Evolutionary conservation across 2,797 vertebrate genomes (phyloP), one percentile per base, ranked within the genome.

Genomic region (Aplochiton taeniatus): DNA sequence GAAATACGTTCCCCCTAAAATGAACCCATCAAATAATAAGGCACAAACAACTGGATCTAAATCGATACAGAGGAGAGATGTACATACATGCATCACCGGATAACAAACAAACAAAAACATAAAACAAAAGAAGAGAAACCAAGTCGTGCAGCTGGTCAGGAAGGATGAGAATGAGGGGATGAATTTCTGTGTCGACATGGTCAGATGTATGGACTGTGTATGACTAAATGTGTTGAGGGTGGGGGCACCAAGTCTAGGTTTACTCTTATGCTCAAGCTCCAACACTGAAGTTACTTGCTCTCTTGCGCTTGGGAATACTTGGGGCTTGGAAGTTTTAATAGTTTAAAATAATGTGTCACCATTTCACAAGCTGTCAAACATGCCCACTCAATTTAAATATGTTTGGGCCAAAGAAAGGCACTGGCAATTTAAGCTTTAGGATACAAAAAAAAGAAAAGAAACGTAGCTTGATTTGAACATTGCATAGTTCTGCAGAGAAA

Each of bases 151-250:
- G 85, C 85, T 90, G 87, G 87, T 83, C 89, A 78, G 85, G 75
- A 83, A 86, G 63, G 66, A 55, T 88, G 52, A 63, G 92, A 89
- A 93, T 94, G 93, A 94, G 84, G 87, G 83, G 61, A 88, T 95
- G 95, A 96, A 97, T 97, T 97, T 97, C 96, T 96, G 95, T 95
- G 95, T 96, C 95, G 90, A 93, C 89, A 90, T 91, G 87, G 83
- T 83, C 90, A 90, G 89, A 77, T 90, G 89, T 92, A 93, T 94
- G 94, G 85, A 61, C 46, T 44, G 54, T 74, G 43, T 60, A 73
- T 77, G 81, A 69, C 77, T 88, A 72, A 66, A 17, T 79, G 77
- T 85, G 79, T 69, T 69, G 81, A 79, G 68, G 50, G 48, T n/a
- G 70, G 81, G 80, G 86, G 79, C 78, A 87, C 82, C 86, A 48